These are phyloP conservation scores for Cydia splendana DNA, from an alignment of 1,140 invertebrate genomes.

Conservation along the genomic window DNA sequence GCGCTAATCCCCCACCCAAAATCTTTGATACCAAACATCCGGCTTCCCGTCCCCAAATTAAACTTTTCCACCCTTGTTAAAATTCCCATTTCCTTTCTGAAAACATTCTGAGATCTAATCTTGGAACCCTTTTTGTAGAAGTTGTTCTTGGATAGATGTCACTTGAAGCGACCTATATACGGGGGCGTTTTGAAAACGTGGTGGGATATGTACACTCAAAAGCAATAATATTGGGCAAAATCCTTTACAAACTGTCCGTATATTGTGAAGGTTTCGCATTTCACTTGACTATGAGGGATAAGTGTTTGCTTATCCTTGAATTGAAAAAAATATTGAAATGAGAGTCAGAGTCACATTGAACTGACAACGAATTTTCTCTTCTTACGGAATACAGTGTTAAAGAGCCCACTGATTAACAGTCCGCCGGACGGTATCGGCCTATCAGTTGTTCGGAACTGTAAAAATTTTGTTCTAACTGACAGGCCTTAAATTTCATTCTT, in stretches of 20 bases:
- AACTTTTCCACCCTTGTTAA: conserved; percentile 27
- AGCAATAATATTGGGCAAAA: neutral
- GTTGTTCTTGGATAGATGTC: neutral
- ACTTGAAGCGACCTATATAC: conserved; percentile 5
- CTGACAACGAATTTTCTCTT: neutral
- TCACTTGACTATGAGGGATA: neutral
- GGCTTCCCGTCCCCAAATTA: neutral
- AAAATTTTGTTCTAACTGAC: no score
- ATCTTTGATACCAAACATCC: conserved; percentile 30
- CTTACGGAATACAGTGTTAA: neutral
- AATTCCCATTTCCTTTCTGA: conserved; percentile 24
- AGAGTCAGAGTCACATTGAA: conserved; percentile 7
- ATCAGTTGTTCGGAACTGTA: no score
- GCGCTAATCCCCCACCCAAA: conserved; percentile 1
- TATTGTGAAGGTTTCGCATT: no score
- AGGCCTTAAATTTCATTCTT: no score
- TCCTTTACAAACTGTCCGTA: neutral
- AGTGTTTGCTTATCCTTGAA: neutral
- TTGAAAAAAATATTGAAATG: conserved; percentile 3
- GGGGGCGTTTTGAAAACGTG: neutral
- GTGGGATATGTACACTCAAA: neutral
- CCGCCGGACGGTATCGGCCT: no score
- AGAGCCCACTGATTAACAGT: no score
- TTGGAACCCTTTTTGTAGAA: conserved; percentile 18
- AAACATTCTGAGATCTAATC: conserved; percentile 19